Percentiles rank a stretch among this genome's conserved stretches.
Evolutionary conservation across 2,113 vertebrate genomes (phyloP).

Genomic region (Ageneiosus marmoratus): DNA sequence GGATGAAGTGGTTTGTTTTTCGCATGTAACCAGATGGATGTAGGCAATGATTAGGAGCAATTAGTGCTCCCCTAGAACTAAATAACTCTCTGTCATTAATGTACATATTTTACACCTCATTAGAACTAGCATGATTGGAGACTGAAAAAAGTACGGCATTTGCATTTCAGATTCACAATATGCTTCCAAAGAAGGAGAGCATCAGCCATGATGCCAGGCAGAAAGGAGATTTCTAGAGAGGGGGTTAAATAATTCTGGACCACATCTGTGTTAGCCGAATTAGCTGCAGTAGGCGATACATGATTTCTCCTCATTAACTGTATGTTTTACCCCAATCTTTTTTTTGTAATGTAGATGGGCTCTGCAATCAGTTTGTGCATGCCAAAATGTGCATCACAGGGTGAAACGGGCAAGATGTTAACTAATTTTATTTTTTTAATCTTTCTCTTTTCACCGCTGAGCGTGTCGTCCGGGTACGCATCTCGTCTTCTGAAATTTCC

Average conservation of each 20-base stretch:
- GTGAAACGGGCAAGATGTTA: constrained; percentile 85
- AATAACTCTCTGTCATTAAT: constrained; percentile 88
- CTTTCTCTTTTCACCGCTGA: constrained; percentile 83
- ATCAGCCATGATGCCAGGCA: constrained; percentile 33
- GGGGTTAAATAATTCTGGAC: constrained; percentile 69
- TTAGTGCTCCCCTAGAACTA: constrained; percentile 87
- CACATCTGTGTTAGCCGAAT: constrained; percentile 73
- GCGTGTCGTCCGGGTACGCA: constrained; percentile 84
- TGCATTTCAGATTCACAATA: constrained; percentile 79
- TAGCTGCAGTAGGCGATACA: constrained; percentile 69
- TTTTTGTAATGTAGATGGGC: constrained; percentile 59
- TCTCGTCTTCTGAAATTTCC: constrained; percentile 93
- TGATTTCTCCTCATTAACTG: constrained; percentile 76
- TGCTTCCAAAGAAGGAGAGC: constrained; percentile 53
- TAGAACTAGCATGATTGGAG: constrained; percentile 74
- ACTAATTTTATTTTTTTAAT: constrained; percentile 89
- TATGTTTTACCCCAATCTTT: constrained; percentile 39
- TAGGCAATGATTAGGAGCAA: constrained; percentile 91
- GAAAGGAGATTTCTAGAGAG: constrained; percentile 56
- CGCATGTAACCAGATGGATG: constrained; percentile 88
- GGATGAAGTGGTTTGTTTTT: constrained; percentile 89
- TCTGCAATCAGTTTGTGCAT: constrained; percentile 49
- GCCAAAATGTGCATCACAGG: constrained; percentile 78
- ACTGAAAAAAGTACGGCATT: constrained; percentile 62
- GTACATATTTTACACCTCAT: constrained; percentile 84